Evolutionary conservation across 2,888 invertebrate species (phyloP), one percentile per base, ranked within the genome.

Genomic region (Cheilosia variabilis): DNA sequence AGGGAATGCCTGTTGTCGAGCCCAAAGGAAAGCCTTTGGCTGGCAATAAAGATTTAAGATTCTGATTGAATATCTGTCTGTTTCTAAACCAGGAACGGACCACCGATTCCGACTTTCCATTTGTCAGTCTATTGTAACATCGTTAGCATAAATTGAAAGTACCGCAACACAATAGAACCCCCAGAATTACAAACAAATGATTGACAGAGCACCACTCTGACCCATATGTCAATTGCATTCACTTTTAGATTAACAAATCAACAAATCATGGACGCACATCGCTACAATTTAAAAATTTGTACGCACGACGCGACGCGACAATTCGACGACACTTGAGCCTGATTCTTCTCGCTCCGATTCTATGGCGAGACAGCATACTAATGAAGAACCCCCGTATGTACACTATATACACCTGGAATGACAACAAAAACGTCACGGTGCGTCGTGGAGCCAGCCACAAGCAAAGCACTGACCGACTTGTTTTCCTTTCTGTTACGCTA

Each of bases 161-260:
- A 24, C 24, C 13, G 13, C 52, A 15, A 24, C 15, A 27, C 52
- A 27, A 27, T 24, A 52, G 52, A 52, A 15, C 15, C 10, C 52
- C 10, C 2, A n/a, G 58, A 47, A 57, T 47, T 58, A 41, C 27
- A 27, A 50, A 55, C 2, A 27, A 43, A 31, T 50, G 58, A 60
- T 27, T 58, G 50, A 50, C 24, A 60, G 45, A 53, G 57, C 27
- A 71, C 41, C 57, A 77, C 52, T 52, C 15, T 73, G 72, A 83
- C 83, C 83, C 63, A 79, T 31, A 73, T 83, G 68, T 72, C 78
- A 78, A 50, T 19, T 68, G 73, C 41, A 57, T 78, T 79, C 78
- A 63, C 63, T 63, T 71, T 71, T 24, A 63, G 58, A 71, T 55
- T 22, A 43, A 37, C 58, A 65, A 75, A 63, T 63, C 75, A 68